phyloP scores from a whole-genome alignment of 2,113 vertebrate genomes.

The Panthera tigris region DNA sequence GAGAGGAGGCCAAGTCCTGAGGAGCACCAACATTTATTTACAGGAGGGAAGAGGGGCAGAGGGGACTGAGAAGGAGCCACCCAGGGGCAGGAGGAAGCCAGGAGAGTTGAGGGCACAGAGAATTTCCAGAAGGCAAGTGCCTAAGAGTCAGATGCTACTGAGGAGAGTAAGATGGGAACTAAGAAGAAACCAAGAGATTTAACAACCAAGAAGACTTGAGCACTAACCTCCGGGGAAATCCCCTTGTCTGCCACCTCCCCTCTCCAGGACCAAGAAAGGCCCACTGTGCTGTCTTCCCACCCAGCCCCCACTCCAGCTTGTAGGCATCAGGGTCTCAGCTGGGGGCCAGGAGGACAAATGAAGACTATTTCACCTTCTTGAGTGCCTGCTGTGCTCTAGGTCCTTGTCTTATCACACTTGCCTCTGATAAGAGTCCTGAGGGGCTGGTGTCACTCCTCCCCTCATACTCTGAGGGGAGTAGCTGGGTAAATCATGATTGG shows the following conservation, averaged over 20 bases:
- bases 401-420: not conserved
- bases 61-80: not conserved
- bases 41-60: not conserved
- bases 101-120: not conserved
- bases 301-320: not conserved
- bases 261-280: not conserved
- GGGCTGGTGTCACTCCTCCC: not conserved
- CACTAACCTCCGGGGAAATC: not conserved
- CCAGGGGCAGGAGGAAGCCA: not conserved
- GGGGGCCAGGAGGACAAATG: not conserved
- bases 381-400: not conserved
- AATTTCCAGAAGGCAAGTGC: not conserved
- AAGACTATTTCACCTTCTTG: not conserved
- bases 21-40: not conserved
- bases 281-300: not conserved
- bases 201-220: not conserved
- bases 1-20: slow-evolving; percentile 32
- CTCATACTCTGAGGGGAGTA: not conserved
- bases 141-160: not conserved
- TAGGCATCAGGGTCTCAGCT: not conserved
- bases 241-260: not conserved
- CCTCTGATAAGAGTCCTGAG: not conserved
- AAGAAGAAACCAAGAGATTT: not conserved
- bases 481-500: not conserved
- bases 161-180: not conserved